Evolutionary conservation across 2,113 vertebrate species (phyloP), one percentile per base, ranked within the genome.

Genomic region (Burhinus oedicnemus): DNA sequence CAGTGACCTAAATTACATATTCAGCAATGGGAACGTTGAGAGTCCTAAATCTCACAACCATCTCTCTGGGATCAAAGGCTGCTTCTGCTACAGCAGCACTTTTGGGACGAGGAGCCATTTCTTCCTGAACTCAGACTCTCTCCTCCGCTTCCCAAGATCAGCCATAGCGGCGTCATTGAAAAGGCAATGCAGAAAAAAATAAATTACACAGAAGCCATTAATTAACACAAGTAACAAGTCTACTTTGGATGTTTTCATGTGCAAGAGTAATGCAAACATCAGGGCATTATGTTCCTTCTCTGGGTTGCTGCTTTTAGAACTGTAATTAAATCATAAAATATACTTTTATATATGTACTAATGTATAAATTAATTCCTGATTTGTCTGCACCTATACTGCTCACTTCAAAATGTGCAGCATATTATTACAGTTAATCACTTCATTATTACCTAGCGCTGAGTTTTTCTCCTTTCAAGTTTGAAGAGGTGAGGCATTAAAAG

Each of bases 1-100:
- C 90, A 95, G 80, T 66, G 90, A 89, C 95, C 91, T 64, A 95
- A 97, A 93, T 96, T 91, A 85, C 93, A 88, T 71, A 94, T 95
- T 95, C 95, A 84, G 94, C 87, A 96, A 54, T 71, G 93, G 92
- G 95, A 95, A 95, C 12, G 0, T 42, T 57, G 44, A 0, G 0
- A 92, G 57, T 64, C 66, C 90, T 83, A 76, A 92, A 87, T 92
- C 93, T 95, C 83, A 57, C 83, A 52, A 55, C 47, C 57, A 27
- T 64, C 60, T 68, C 88, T 36, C 32, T 2, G 62, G 85, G 91
- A 96, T 87, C 92, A 92, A 92, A 94, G 81, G 71, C 93, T 44
- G 18, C 21, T 91, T 78, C 89, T 85, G 93, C 91, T 58, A 11
- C 22, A 6, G 51, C 66, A 96, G 95, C 92, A 84, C 70, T 94